phyloP scores from a whole-genome alignment of 2,888 invertebrate species.

The Pteria penguin region DNA sequence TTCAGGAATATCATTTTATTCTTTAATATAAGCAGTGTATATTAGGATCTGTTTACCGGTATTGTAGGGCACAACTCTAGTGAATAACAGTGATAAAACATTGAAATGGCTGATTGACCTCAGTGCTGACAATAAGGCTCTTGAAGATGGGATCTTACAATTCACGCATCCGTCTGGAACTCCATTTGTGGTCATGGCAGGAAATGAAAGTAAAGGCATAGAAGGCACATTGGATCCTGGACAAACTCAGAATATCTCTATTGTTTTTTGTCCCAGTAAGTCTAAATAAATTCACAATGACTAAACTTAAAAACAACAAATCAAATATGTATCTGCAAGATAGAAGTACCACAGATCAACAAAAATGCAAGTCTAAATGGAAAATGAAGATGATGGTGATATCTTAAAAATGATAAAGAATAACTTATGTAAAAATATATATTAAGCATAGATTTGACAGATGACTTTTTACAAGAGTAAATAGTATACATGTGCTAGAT shows the following conservation, averaged over 20 bases:
- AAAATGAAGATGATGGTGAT: no score
- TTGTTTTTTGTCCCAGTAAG: conserved; percentile 78
- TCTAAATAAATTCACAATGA: no score
- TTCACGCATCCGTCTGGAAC: conserved; percentile 76
- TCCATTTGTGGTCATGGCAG: conserved; percentile 71
- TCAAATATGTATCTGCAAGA: no score
- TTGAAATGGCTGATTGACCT: conserved; percentile 77
- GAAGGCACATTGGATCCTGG: conserved; percentile 76
- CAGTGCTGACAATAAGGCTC: conserved; percentile 58
- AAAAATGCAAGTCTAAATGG: no score
- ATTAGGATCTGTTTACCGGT: background rate
- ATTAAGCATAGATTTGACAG: no score
- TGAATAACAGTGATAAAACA: conserved; percentile 74
- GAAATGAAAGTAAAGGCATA: conserved; percentile 64
- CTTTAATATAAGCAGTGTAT: background rate
- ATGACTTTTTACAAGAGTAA: no score
- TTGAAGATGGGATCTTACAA: conserved; percentile 76
- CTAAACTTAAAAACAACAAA: no score
- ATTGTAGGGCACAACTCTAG: conserved; percentile 70
- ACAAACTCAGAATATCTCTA: conserved; percentile 68
- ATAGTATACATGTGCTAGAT: no score
- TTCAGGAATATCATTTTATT: no score
- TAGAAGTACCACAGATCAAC: no score
- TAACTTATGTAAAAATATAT: no score
- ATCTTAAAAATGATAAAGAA: no score